Conservation (phyloP, 2,797 vertebrate species). For the Hafferia zeledoni region DNA sequence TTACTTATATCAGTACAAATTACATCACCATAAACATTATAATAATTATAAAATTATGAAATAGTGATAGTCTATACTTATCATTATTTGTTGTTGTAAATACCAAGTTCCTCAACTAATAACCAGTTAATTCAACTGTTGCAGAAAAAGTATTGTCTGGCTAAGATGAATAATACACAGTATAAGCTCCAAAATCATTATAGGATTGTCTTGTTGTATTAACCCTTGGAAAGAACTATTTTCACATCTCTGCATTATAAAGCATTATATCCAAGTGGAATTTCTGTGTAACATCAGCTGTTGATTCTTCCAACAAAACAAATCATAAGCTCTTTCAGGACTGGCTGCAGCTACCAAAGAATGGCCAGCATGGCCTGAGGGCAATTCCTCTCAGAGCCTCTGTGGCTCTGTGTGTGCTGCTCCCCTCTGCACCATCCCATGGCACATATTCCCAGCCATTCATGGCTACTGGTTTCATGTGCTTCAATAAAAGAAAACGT, state of each 20-base stretch:
- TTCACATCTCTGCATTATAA: background rate
- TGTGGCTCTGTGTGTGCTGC: background rate
- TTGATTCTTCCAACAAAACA: background rate
- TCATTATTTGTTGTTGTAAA: background rate
- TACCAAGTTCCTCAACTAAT: background rate
- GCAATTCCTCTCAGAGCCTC: background rate
- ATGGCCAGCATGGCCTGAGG: accelerated
- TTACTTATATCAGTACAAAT: background rate
- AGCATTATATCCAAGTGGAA: background rate
- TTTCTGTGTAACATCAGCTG: background rate
- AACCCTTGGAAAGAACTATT: background rate
- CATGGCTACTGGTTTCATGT: background rate
- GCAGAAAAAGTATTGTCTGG: background rate
- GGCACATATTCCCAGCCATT: no score
- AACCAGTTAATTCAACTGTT: background rate
- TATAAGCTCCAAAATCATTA: background rate
- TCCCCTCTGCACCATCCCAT: background rate
- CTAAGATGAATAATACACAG: background rate
- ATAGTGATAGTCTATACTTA: background rate
- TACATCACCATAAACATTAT: background rate
- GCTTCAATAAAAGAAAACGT: background rate
- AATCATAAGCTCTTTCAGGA: background rate
- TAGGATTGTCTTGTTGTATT: background rate
- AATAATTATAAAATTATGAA: background rate
- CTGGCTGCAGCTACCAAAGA: background rate